These are phyloP conservation scores for Liposcelis brunnea DNA, from an alignment of 2,888 invertebrate species.

Conservation along the genomic window DNA sequence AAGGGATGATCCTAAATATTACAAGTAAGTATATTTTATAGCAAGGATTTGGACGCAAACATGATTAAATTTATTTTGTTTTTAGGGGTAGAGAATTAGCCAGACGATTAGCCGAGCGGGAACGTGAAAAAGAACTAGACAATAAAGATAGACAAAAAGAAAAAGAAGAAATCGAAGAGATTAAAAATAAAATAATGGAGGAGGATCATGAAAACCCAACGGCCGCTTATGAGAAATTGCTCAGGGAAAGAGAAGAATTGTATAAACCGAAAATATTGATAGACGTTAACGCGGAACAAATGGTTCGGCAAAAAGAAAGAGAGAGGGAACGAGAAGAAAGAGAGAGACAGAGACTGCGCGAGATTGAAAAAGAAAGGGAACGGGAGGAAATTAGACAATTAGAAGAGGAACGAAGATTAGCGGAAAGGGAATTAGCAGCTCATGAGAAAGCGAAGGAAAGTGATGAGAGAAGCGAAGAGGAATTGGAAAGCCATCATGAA, in stretches of 20 bases:
- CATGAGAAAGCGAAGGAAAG: constrained; percentile 21
- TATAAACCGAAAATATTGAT: constrained; percentile 71
- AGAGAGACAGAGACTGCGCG: constrained; percentile 20
- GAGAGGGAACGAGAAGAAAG: constrained; percentile 27
- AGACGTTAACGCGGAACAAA: constrained; percentile 29
- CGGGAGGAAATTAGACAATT: constrained; percentile 28
- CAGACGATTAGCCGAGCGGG: constrained; percentile 76
- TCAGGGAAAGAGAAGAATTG: constrained; percentile 60
- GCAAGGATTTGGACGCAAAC: not conserved
- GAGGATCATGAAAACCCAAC: constrained; percentile 45
- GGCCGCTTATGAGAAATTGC: constrained; percentile 47
- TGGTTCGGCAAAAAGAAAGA: constrained; percentile 25
- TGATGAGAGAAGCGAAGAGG: not conserved
- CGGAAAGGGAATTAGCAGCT: constrained; percentile 15
- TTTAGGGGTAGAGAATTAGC: constrained; percentile 68
- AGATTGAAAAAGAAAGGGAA: constrained; percentile 16
- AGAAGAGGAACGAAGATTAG: constrained; percentile 21
- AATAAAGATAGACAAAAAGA: constrained; percentile 79
- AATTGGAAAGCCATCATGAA: constrained; percentile 1
- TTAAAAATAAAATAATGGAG: constrained; percentile 55
- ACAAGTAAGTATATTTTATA: constrained; percentile 42
- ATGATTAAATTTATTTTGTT: constrained; percentile 11
- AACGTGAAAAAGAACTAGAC: constrained; percentile 85
- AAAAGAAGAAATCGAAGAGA: constrained; percentile 69
- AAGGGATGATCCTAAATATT: constrained; percentile 91